These are phyloP conservation scores for Botia kubotai DNA, from an alignment of 2,797 vertebrate genomes.

Conservation along the genomic window DNA sequence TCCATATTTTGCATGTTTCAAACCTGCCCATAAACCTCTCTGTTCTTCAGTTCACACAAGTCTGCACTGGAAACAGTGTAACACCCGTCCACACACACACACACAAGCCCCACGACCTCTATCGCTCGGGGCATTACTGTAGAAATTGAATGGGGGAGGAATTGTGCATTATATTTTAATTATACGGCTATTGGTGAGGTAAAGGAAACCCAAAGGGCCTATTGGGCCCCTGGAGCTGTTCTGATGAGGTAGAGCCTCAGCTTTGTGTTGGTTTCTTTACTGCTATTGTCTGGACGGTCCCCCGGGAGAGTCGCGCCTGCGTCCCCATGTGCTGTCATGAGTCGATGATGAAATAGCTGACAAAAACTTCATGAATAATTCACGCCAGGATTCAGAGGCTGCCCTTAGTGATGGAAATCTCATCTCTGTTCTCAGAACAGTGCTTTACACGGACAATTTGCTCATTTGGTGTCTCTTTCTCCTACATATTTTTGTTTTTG, in stretches of 20 bases:
- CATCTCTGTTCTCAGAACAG: constrained; percentile 55
- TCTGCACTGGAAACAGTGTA: neutral
- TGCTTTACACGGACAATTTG: constrained; percentile 48
- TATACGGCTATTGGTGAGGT: constrained; percentile 61
- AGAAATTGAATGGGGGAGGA: constrained; percentile 53
- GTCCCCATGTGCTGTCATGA: constrained; percentile 72
- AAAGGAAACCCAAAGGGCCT: constrained; percentile 59
- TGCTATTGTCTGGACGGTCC: constrained; percentile 77
- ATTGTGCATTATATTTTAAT: constrained; percentile 68
- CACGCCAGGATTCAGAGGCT: constrained; percentile 56
- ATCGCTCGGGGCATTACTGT: neutral
- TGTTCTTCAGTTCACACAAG: constrained; percentile 12
- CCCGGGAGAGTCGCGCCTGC: constrained; percentile 67
- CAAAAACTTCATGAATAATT: constrained; percentile 80
- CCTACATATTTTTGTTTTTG: neutral
- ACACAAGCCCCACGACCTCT: neutral
- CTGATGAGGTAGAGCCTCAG: constrained; percentile 55
- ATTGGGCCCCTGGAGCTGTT: constrained; percentile 67
- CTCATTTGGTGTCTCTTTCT: constrained; percentile 30
- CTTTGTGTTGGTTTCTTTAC: constrained; percentile 68
- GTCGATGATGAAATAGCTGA: constrained; percentile 79
- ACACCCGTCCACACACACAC: neutral
- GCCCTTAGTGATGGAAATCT: constrained; percentile 76
- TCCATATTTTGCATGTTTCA: constrained; percentile 40
- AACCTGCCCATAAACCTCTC: constrained; percentile 19